phyloP scores from a whole-genome alignment of 2,888 invertebrate genomes.

The Phaonia tiefii region DNA sequence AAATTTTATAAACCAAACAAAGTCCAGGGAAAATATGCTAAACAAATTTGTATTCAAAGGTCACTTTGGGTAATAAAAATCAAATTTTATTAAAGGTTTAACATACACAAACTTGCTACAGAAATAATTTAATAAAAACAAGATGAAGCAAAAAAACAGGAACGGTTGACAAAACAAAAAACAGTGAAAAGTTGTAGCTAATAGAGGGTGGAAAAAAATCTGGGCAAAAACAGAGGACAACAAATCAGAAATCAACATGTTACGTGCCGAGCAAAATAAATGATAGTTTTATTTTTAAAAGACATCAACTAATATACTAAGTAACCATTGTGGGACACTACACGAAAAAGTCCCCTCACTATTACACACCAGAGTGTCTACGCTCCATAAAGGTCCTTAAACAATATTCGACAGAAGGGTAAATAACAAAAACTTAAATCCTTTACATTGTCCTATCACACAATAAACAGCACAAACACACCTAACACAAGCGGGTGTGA shows the following conservation, averaged over 20 bases:
- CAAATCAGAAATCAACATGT: conserved; percentile 54
- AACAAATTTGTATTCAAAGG: conserved; percentile 42
- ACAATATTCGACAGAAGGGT: conserved; percentile 2
- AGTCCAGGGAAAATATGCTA: not conserved
- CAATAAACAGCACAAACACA: not conserved
- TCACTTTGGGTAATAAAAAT: conserved; percentile 47
- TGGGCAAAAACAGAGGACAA: conserved; percentile 11
- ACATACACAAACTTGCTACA: conserved; percentile 28
- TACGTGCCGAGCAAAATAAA: conserved; percentile 58
- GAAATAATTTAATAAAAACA: conserved; percentile 43
- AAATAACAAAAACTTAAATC: conserved; percentile 2
- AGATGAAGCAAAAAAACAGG: conserved; percentile 16
- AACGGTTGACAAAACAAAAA: not conserved
- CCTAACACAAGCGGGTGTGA: conserved; percentile 17
- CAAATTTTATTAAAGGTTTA: conserved; percentile 46
- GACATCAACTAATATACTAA: conserved; percentile 49
- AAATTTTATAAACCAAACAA: conserved; percentile 27
- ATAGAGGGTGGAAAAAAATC: conserved; percentile 14
- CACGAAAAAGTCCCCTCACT: not conserved
- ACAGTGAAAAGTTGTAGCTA: not conserved
- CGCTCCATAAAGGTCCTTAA: conserved; percentile 19
- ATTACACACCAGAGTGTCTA: not conserved
- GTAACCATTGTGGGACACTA: conserved; percentile 30
- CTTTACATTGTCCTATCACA: not conserved
- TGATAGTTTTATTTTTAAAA: conserved; percentile 46